These are phyloP conservation scores for Cladopsammia gracilis DNA, from an alignment of 64 coral and sea anemone species.

Conservation along the genomic window DNA sequence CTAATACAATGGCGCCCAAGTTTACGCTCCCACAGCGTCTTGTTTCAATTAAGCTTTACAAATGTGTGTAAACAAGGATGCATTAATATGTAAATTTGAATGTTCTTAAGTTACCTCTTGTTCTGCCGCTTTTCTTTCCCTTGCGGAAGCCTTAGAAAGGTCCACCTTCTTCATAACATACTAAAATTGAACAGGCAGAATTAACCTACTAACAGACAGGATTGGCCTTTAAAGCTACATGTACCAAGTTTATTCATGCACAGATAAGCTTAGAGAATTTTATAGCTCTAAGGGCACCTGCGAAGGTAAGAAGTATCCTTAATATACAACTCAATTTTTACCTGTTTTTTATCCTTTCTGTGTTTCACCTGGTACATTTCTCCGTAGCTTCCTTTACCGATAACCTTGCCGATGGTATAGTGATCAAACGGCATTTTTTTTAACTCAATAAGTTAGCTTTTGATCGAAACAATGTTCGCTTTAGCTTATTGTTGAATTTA, in stretches of 20 bases:
- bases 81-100: not conserved
- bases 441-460: not conserved
- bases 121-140: slow-evolving; percentile 89
- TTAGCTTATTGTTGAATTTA: not conserved
- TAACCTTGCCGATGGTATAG: slow-evolving; percentile 80
- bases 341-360: slow-evolving; percentile 89
- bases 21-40: no score
- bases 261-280: no score
- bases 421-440: slow-evolving; percentile 86
- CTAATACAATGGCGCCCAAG: no score
- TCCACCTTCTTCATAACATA: slow-evolving; percentile 97
- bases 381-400: slow-evolving; percentile 98
- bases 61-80: slow-evolving; percentile 18
- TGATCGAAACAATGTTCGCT: not conserved
- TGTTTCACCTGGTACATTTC: slow-evolving; percentile 93
- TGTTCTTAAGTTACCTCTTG: slow-evolving; percentile 82
- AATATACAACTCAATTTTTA: not conserved
- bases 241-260: no score
- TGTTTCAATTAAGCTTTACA: no score
- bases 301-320: no score
- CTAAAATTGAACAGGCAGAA: slow-evolving; percentile 24
- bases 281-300: no score
- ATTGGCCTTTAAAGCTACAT: no score
- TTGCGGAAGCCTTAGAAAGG: slow-evolving; percentile 86
- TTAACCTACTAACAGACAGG: not conserved